Evolutionary conservation across 2,888 invertebrate genomes (phyloP).

Genomic region (Uloborus plumipes): DNA sequence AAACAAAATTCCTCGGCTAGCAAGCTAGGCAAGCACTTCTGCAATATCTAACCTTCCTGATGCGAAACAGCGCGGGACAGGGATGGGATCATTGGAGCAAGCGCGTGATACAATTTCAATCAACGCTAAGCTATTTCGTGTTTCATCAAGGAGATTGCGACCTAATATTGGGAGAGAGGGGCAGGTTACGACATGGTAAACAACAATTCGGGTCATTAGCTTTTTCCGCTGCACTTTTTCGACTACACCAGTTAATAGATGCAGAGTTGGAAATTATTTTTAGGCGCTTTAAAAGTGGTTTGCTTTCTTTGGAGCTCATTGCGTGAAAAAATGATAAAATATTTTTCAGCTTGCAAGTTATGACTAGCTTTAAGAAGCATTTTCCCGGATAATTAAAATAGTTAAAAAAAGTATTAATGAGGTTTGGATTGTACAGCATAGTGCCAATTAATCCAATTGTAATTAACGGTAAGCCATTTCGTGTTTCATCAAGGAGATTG

Average conservation of each 20-base stretch:
- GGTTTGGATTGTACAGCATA: too few relatives aligned
- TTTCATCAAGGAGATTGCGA: conserved; percentile 51
- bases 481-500: too few relatives aligned
- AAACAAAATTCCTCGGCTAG: conserved; percentile 4
- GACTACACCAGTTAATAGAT: background rate
- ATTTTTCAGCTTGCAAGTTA: too few relatives aligned
- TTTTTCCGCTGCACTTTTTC: conserved; percentile 2
- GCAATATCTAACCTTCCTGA: conserved; percentile 18
- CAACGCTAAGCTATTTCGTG: conserved; percentile 20
- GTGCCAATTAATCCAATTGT: too few relatives aligned
- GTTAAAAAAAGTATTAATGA: too few relatives aligned
- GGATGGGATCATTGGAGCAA: conserved; percentile 21
- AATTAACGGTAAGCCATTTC: too few relatives aligned
- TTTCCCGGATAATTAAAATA: too few relatives aligned
- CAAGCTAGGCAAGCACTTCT: conserved; percentile 6
- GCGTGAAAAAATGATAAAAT: too few relatives aligned
- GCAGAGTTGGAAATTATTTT: background rate
- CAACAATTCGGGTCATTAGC: conserved; percentile 5
- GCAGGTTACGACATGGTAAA: conserved; percentile 23
- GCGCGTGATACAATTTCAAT: conserved; percentile 55
- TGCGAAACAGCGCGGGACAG: too few relatives aligned
- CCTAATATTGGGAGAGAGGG: conserved; percentile 11
- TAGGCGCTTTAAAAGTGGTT: too few relatives aligned
- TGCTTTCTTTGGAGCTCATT: too few relatives aligned
- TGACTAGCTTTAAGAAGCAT: too few relatives aligned